Percentiles rank a stretch among this genome's conserved stretches.
Conservation (phyloP, 2,888 invertebrate genomes). For the Idaea dimidiata region DNA sequence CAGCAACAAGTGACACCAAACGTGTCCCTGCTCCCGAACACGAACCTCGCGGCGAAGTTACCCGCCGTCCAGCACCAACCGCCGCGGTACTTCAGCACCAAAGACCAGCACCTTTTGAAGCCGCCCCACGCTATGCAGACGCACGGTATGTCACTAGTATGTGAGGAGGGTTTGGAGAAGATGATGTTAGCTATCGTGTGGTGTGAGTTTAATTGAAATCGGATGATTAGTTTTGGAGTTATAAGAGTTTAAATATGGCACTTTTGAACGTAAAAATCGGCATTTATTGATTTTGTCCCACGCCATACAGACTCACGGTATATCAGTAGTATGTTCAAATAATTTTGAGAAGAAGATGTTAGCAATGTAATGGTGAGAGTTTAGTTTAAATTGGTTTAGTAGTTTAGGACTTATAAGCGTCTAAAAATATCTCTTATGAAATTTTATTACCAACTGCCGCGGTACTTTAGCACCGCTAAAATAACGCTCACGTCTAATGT, state of each 20-base stretch:
- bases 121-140: conserved; percentile 93
- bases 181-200: not conserved
- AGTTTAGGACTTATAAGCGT: not conserved
- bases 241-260: not conserved
- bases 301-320: not conserved
- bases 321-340: not conserved
- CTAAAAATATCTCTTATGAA: not conserved
- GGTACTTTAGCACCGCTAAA: no score
- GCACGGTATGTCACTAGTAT: conserved; percentile 75
- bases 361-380: not conserved
- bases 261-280: not conserved
- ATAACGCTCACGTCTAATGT: no score
- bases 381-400: not conserved
- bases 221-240: not conserved
- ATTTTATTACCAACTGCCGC: no score
- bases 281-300: not conserved
- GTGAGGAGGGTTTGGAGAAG: not conserved
- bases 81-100: conserved; percentile 91
- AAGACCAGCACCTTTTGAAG: conserved; percentile 95
- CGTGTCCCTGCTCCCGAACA: conserved; percentile 85
- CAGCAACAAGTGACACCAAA: conserved; percentile 48
- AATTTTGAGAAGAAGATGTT: not conserved
- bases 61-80: conserved; percentile 92
- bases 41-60: conserved; percentile 91
- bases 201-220: not conserved